A percentile compares a stretch with the other conserved stretches of the same genome.
phyloP scores from a whole-genome alignment of 1,140 invertebrate species.

The Heliothis subflexa region DNA sequence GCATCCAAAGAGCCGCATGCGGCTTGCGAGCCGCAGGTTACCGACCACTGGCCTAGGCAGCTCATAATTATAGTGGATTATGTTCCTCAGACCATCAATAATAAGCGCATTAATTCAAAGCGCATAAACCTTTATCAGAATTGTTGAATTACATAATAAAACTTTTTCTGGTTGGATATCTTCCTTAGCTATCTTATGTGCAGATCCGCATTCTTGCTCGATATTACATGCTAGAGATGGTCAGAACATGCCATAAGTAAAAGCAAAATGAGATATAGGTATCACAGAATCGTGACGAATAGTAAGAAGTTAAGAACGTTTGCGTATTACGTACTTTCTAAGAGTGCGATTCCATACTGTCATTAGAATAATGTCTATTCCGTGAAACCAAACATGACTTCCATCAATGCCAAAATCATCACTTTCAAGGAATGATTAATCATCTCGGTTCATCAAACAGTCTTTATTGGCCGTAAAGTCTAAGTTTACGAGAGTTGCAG shows the following conservation, averaged over 20 bases:
- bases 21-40: too few relatives aligned
- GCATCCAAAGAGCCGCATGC: too few relatives aligned
- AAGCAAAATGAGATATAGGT: constrained; percentile 25
- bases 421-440: constrained; percentile 50
- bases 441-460: constrained; percentile 42
- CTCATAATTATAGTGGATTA: too few relatives aligned
- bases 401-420: constrained; percentile 49
- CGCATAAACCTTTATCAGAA: too few relatives aligned
- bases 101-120: too few relatives aligned
- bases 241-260: constrained; percentile 5
- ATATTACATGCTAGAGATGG: constrained; percentile 26
- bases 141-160: too few relatives aligned
- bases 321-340: constrained; percentile 15
- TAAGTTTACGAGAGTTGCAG: constrained; percentile 35
- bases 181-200: background rate
- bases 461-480: constrained; percentile 47
- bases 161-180: background rate
- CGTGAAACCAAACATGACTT: constrained; percentile 19
- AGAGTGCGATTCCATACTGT: constrained; percentile 8
- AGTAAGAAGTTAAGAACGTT: constrained; percentile 8
- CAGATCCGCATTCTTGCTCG: constrained; percentile 7
- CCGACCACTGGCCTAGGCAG: too few relatives aligned
- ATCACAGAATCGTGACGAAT: constrained; percentile 34
- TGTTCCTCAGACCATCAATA: too few relatives aligned
- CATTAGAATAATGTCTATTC: constrained; percentile 24